Evolutionary conservation across 2,797 vertebrate species (phyloP).

Genomic region (Cyclura pinguis): DNA sequence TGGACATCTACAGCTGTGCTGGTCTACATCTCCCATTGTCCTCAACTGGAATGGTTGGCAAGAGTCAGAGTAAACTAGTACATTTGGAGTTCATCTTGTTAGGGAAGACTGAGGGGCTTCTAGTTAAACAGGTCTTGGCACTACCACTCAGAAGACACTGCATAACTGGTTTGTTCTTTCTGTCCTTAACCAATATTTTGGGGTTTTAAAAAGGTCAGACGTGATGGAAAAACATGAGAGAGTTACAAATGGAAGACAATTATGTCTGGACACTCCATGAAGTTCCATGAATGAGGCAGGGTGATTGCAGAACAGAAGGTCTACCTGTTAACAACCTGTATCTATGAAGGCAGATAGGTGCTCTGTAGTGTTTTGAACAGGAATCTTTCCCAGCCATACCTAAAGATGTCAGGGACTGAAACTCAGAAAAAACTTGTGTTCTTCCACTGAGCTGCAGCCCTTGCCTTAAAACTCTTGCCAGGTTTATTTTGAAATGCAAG

Average conservation of each 20-base stretch:
- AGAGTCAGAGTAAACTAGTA: neutral
- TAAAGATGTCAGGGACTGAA: neutral
- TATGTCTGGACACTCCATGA: neutral
- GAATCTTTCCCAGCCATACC: neutral
- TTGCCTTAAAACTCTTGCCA: neutral
- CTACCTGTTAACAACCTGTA: neutral
- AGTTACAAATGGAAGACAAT: neutral
- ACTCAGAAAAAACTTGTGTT: neutral
- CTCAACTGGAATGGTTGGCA: neutral
- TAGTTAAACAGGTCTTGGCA: neutral
- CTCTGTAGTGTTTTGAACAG: neutral
- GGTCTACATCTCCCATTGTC: neutral
- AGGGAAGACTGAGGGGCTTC: neutral
- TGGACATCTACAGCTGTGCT: neutral
- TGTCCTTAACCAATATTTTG: neutral
- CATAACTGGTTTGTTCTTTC: neutral
- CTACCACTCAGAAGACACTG: neutral
- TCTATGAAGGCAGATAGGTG: neutral
- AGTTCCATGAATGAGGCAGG: neutral
- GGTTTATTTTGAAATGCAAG: conserved; percentile 30
- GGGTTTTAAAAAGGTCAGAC: neutral
- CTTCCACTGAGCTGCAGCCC: neutral
- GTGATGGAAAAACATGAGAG: neutral
- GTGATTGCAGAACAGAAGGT: neutral
- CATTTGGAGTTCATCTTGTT: neutral